Conservation (phyloP, 2,888 invertebrate species). For the Netelia inedita region DNA sequence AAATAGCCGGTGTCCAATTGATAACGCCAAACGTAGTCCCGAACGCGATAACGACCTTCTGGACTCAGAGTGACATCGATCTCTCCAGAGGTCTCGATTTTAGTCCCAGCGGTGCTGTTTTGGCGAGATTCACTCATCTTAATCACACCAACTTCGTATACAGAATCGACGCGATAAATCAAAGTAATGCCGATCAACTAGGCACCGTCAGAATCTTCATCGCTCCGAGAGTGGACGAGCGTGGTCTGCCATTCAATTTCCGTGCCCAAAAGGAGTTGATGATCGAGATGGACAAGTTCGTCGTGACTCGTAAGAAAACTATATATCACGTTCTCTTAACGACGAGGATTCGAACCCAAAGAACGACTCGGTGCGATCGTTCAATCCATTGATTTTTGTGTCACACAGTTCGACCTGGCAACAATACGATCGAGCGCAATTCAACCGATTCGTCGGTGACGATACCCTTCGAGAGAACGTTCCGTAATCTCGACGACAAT, state of each 20-base stretch:
- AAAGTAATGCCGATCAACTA: conserved; percentile 84
- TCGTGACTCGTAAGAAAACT: conserved; percentile 87
- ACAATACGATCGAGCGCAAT: conserved; percentile 88
- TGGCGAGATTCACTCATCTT: conserved; percentile 91
- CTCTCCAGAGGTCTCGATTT: conserved; percentile 94
- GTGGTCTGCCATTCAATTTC: conserved; percentile 88
- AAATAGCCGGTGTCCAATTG: conserved; percentile 87
- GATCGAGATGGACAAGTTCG: conserved; percentile 91
- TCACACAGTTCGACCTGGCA: conserved; percentile 88
- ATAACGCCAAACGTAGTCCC: conserved; percentile 85
- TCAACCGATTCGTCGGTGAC: conserved; percentile 92
- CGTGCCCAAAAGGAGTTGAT: conserved; percentile 89
- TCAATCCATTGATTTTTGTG: conserved; percentile 19
- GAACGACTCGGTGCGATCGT: conserved; percentile 14
- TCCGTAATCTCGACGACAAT: conserved; percentile 89
- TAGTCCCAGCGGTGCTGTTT: conserved; percentile 90
- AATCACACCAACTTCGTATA: conserved; percentile 91
- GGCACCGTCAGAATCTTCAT: conserved; percentile 90
- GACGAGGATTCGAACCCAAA: not conserved
- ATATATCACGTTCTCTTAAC: not conserved
- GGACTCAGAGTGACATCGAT: conserved; percentile 93
- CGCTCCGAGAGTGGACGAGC: conserved; percentile 89
- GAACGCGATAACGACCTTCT: conserved; percentile 90
- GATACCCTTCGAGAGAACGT: conserved; percentile 93
- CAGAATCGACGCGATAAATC: conserved; percentile 88